Evolutionary conservation across 2,797 vertebrate species (phyloP).

Genomic region (Chelon auratus): DNA sequence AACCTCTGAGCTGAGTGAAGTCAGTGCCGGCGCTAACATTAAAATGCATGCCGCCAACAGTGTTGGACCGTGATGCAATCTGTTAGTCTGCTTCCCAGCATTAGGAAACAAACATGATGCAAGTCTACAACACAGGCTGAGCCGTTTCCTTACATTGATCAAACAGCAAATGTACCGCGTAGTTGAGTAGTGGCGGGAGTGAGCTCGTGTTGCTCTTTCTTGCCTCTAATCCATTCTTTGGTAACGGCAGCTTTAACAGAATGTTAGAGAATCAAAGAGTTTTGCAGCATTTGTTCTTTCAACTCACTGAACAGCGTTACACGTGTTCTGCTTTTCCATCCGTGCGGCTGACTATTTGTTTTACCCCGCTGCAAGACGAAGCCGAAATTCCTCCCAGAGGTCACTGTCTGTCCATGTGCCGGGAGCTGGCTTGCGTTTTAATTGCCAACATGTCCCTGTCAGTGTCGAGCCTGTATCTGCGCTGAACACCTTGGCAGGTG

Average conservation of each 20-base stretch:
- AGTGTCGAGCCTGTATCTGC: constrained; percentile 52
- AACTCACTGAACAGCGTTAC: background rate
- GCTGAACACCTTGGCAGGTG: constrained; percentile 55
- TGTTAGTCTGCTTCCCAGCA: background rate
- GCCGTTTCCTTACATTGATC: constrained; percentile 14
- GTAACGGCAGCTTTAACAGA: background rate
- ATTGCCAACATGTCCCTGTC: constrained; percentile 44
- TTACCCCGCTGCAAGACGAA: background rate
- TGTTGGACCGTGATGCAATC: constrained; percentile 5
- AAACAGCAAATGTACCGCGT: background rate
- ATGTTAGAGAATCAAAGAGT: background rate
- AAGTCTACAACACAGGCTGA: constrained; percentile 22
- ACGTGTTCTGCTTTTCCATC: background rate
- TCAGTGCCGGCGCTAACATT: background rate
- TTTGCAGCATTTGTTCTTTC: background rate
- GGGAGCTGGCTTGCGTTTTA: constrained; percentile 37
- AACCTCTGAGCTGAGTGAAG: constrained; percentile 13
- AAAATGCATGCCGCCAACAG: constrained; percentile 4
- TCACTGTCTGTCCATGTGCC: constrained; percentile 20
- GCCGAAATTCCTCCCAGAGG: constrained; percentile 23
- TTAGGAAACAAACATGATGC: constrained; percentile 11
- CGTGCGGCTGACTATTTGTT: background rate
- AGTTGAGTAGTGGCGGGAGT: background rate
- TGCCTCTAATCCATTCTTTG: background rate
- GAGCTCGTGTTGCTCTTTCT: background rate